phyloP scores from a whole-genome alignment of 1,140 invertebrate genomes.

The Sycophila sp. region DNA sequence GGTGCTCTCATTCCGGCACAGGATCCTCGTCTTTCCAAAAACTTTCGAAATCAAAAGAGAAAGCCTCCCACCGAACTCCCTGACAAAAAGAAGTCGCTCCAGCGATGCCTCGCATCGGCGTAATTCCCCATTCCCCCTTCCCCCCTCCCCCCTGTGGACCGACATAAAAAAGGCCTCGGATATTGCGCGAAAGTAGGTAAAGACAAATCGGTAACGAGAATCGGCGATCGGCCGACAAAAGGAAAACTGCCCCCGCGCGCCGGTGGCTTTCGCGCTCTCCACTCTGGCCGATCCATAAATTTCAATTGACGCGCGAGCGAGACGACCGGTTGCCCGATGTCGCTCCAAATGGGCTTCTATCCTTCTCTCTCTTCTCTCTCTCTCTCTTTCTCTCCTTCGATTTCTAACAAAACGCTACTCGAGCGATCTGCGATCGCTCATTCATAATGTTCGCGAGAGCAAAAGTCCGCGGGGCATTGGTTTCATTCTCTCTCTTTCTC shows the following conservation, averaged over 20 bases:
- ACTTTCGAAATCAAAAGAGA: constrained; percentile 22
- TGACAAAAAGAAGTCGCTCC: constrained; percentile 21
- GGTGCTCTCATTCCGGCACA: no score
- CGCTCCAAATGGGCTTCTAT: constrained; percentile 11
- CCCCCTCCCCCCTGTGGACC: no score
- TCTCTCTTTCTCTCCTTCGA: no score
- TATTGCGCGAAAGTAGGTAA: constrained; percentile 40
- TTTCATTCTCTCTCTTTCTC: constrained; percentile 1
- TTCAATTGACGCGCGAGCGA: constrained; percentile 1
- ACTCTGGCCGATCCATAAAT: constrained; percentile 20
- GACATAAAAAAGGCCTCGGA: no score
- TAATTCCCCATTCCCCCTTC: no score
- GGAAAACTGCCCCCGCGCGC: no score
- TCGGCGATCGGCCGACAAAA: constrained; percentile 1
- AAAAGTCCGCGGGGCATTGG: constrained; percentile 16
- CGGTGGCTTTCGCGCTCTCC: no score
- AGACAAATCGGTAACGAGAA: constrained; percentile 33
- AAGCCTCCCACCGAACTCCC: not conserved
- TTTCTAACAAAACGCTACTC: constrained; percentile 27
- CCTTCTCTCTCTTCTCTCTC: no score
- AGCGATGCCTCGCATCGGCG: constrained; percentile 6
- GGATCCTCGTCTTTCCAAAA: no score
- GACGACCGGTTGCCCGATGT: constrained; percentile 15
- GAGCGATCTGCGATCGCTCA: constrained; percentile 11
- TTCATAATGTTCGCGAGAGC: constrained; percentile 20